Evolutionary conservation across 1,140 invertebrate species (phyloP).

Genomic region (Calliphora vicina): DNA sequence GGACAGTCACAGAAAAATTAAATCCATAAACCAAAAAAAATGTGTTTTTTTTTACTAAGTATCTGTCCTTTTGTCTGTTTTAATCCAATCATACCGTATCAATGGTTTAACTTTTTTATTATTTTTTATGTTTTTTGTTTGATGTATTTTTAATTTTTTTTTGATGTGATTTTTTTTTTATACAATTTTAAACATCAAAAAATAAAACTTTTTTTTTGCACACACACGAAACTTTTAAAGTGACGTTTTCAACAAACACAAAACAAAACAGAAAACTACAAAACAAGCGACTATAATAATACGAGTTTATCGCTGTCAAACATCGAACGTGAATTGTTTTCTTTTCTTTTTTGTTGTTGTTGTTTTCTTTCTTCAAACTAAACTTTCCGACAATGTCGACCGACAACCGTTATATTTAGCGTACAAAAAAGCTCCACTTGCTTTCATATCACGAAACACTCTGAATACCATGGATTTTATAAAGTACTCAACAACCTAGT

Average conservation of each 20-base stretch:
- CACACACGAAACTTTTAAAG: slow-evolving; percentile 3
- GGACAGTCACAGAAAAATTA: neutral
- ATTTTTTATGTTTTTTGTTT: neutral
- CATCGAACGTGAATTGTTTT: neutral
- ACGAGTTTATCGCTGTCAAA: slow-evolving; percentile 14
- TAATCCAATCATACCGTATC: slow-evolving; percentile 13
- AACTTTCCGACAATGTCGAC: slow-evolving; percentile 2
- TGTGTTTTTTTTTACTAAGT: neutral
- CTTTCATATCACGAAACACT: slow-evolving; percentile 34
- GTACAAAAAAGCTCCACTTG: slow-evolving; percentile 30
- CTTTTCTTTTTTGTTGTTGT: no score
- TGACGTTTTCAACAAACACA: slow-evolving; percentile 5
- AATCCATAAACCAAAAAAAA: neutral
- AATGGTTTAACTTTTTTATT: neutral
- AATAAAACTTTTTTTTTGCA: neutral
- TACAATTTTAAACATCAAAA: neutral
- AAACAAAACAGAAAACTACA: neutral
- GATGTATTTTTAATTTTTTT: neutral
- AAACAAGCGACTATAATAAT: neutral
- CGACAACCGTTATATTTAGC: slow-evolving; percentile 20
- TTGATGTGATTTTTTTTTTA: neutral
- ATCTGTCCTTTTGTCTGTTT: neutral
- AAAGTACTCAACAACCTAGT: slow-evolving; percentile 18
- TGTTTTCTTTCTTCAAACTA: neutral
- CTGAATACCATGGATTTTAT: slow-evolving; percentile 18